These are phyloP conservation scores for Semicossyphus pulcher DNA, from an alignment of 2,113 vertebrate species.

Conservation along the genomic window DNA sequence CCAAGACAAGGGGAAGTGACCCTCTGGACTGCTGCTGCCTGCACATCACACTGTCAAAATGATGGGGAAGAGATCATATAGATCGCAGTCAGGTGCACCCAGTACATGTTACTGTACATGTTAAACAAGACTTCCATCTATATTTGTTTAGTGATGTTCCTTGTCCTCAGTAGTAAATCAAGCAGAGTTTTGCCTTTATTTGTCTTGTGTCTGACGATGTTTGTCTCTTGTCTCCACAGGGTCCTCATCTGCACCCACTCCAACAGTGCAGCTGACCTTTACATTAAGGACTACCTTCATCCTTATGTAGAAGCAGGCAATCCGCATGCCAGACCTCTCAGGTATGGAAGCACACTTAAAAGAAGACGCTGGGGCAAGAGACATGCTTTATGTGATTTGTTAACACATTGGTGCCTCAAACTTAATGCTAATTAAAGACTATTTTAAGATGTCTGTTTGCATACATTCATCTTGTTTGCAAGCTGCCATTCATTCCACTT, in stretches of 20 bases:
- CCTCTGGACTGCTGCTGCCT: conserved; percentile 4
- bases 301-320: conserved; percentile 99
- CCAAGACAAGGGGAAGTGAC: conserved; percentile 36
- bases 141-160: too few species aligned
- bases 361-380: too few species aligned
- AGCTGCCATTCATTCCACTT: too few species aligned
- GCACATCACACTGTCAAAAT: conserved; percentile 21
- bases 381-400: background rate
- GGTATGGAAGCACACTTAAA: conserved; percentile 81
- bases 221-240: conserved; percentile 83
- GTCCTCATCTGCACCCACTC: conserved; percentile 99
- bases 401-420: background rate
- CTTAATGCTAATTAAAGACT: too few species aligned
- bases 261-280: conserved; percentile 99
- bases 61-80: background rate
- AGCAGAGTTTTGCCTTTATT: too few species aligned
- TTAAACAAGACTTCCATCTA: background rate
- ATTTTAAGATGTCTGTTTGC: too few species aligned
- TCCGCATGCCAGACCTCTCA: conserved; percentile 98
- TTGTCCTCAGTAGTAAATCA: too few species aligned
- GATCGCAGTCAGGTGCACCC: background rate
- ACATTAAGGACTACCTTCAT: conserved; percentile 99
- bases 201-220: background rate
- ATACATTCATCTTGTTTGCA: too few species aligned
- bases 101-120: background rate